Conservation (phyloP, 2,888 invertebrate species). For the Conistra vaccinii region DNA sequence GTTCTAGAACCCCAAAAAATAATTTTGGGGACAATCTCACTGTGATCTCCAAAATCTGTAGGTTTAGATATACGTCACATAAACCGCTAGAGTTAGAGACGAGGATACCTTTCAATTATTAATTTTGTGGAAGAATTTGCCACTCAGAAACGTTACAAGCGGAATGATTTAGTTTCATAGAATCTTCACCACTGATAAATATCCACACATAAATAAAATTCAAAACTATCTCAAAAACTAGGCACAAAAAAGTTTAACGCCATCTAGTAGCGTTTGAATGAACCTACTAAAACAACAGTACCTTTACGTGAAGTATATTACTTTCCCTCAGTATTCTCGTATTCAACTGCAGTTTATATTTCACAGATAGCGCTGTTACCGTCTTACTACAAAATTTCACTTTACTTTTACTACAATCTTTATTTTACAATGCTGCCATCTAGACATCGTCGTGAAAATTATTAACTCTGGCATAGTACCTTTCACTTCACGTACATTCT, state of each 20-base stretch:
- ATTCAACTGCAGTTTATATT: fast-evolving
- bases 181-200: no score
- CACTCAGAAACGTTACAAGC: no score
- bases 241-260: not conserved
- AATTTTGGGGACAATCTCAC: no score
- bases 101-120: no score
- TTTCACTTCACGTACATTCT: not conserved
- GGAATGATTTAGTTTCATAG: no score
- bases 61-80: no score
- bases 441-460: not conserved
- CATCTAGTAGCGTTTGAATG: not conserved
- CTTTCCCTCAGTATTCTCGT: not conserved
- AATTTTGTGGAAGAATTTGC: no score
- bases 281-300: not conserved
- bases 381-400: not conserved
- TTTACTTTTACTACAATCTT: not conserved
- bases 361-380: constrained; percentile 32
- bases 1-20: no score
- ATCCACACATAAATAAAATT: no score
- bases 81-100: no score
- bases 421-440: not conserved
- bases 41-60: no score
- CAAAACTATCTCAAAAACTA: not conserved
- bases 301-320: no score
- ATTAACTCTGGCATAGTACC: not conserved